Percentiles rank a stretch among this genome's conserved stretches.
These are phyloP conservation scores for Nomada hirtipes DNA, from an alignment of 2,888 invertebrate species.

Conservation along the genomic window DNA sequence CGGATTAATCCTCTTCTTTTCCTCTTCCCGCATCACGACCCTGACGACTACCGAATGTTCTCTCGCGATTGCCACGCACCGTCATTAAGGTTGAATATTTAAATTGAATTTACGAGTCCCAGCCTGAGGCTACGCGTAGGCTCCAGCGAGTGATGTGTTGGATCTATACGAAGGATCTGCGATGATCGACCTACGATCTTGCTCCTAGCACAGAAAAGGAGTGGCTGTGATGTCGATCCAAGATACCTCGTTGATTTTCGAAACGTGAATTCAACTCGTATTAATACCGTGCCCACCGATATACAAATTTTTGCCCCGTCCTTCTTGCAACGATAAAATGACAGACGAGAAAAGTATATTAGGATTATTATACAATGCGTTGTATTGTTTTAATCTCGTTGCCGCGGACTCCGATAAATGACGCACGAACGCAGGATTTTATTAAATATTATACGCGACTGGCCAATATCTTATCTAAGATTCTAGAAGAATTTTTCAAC, in stretches of 20 bases:
- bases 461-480: neutral
- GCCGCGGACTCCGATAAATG: neutral
- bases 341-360: too few species aligned
- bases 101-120: constrained; percentile 82
- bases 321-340: too few species aligned
- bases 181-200: constrained; percentile 18
- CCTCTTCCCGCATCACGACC: constrained; percentile 36
- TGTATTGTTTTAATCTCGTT: neutral
- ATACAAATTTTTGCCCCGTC: too few species aligned
- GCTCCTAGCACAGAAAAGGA: neutral
- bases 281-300: neutral
- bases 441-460: neutral
- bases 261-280: neutral
- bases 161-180: constrained; percentile 29
- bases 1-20: neutral
- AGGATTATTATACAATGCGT: neutral
- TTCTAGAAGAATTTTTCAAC: neutral
- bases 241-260: neutral
- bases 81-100: constrained; percentile 83
- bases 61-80: constrained; percentile 65
- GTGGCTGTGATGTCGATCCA: neutral
- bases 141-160: constrained; percentile 37
- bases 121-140: constrained; percentile 73
- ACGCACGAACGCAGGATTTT: neutral
- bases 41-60: constrained; percentile 63